A percentile compares a stretch with the other conserved stretches of the same genome.
Evolutionary conservation across 2,888 invertebrate species (phyloP).

Genomic region (Drepana falcataria): DNA sequence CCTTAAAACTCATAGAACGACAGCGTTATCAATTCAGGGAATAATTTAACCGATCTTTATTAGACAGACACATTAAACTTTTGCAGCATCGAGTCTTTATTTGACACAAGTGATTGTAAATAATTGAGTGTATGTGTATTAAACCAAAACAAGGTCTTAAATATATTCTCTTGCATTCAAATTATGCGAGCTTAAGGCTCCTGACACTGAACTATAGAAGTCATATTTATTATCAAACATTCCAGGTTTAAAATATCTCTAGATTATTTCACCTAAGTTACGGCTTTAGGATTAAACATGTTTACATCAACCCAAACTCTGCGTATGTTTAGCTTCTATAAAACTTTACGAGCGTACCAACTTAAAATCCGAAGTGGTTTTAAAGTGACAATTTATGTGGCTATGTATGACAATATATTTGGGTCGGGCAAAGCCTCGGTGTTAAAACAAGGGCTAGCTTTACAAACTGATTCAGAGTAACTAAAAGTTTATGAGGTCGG

Average conservation of each 20-base stretch:
- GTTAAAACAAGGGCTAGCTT: constrained; percentile 33
- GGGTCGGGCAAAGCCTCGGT: constrained; percentile 28
- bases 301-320: background rate
- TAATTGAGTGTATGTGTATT: too few species aligned
- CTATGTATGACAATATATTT: constrained; percentile 50
- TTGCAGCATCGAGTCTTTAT: too few species aligned
- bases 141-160: background rate
- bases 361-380: constrained; percentile 34
- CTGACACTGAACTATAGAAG: background rate
- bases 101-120: too few species aligned
- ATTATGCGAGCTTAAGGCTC: background rate
- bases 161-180: constrained; percentile 2
- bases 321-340: background rate
- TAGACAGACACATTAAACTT: too few species aligned
- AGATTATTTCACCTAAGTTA: background rate
- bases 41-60: too few species aligned
- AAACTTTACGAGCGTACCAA: constrained; percentile 34
- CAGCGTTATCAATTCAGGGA: too few species aligned
- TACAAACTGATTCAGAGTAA: constrained; percentile 34
- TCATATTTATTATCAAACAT: background rate
- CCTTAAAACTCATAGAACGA: too few species aligned
- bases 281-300: background rate
- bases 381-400: constrained; percentile 56
- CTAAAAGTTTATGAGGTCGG: constrained; percentile 34
- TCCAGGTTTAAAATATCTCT: background rate